Conservation (phyloP, 2,113 vertebrate species). For the Protobothrops flavoviridis region DNA sequence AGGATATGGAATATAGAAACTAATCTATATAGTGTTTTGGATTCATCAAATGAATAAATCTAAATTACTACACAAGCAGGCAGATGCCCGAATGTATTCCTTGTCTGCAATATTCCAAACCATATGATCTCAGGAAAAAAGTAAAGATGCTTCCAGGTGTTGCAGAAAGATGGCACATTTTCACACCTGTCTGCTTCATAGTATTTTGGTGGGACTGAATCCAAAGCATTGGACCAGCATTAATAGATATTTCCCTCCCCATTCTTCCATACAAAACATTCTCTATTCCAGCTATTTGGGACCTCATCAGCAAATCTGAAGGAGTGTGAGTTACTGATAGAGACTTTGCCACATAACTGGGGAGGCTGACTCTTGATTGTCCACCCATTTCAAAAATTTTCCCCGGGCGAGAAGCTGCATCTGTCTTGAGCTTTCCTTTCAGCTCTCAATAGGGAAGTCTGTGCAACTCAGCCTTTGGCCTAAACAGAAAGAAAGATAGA, state of each 20-base stretch:
- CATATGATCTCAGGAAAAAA: neutral
- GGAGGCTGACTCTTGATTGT: neutral
- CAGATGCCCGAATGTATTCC: neutral
- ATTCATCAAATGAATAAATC: neutral
- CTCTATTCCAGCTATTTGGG: neutral
- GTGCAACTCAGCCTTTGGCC: neutral
- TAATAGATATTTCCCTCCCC: neutral
- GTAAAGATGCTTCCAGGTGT: neutral
- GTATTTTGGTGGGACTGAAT: neutral
- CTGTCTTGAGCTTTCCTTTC: neutral
- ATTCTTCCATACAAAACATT: neutral
- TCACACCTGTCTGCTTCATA: neutral
- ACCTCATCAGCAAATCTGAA: neutral
- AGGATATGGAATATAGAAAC: neutral
- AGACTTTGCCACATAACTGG: neutral
- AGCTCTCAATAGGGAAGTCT: neutral
- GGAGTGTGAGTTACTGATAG: neutral
- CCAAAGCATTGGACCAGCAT: neutral
- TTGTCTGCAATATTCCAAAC: neutral
- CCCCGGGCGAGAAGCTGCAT: neutral
- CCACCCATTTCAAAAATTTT: neutral
- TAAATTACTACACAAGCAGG: neutral
- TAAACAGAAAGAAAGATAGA: neutral
- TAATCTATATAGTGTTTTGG: neutral
- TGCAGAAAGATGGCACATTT: neutral